Evolutionary conservation across 1,140 invertebrate species (phyloP), one percentile per base, ranked within the genome.

Genomic region (Brachionus manjavacas): DNA sequence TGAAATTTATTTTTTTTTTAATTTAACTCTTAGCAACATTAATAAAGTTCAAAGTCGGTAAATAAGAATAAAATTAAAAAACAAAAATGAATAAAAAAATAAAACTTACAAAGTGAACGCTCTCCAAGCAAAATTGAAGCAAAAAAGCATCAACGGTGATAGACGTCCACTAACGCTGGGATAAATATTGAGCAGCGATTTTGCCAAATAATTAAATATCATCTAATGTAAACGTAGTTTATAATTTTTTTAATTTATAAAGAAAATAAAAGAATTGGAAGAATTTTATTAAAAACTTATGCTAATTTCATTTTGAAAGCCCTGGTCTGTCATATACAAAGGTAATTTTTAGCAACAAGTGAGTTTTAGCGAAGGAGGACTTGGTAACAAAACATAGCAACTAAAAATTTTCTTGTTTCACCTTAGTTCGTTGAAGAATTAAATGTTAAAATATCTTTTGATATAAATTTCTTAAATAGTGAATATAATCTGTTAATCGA

Each of bases 121-220:
- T 81, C 41, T 81, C 79, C 79, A 81, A 41, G 79, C 79, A 46
- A 81, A 68, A 64, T 81, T 68, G 52, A 81, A 81, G 25, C 79
- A 81, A 16, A 81, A 81, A 16, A 81, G 31, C 52, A 81, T 60
- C 16, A 81, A 68, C n/a, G 52, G 79, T n/a, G 79, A 81, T 11
- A 81, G 39, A 23, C 79, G 52, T 28, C 64, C 35, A 46, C 20
- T 81, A 6, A 81, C 55, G 43, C 64, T 41, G 8, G 79, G 41
- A 64, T 81, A 68, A 64, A 81, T 64, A 68, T 68, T 60, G 12
- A 35, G 39, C 25, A 81, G 2, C 12, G 49, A 64, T 60, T 68
- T 68, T 14, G 25, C 35, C 31, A 81, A 43, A 41, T 64, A 68
- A 43, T 68, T 64, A 60, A 81, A 81, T 43, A 64, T 41, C 79